Evolutionary conservation across 92 coral and sea anemone species (phyloP).

Genomic region (Desmophyllum pertusum): DNA sequence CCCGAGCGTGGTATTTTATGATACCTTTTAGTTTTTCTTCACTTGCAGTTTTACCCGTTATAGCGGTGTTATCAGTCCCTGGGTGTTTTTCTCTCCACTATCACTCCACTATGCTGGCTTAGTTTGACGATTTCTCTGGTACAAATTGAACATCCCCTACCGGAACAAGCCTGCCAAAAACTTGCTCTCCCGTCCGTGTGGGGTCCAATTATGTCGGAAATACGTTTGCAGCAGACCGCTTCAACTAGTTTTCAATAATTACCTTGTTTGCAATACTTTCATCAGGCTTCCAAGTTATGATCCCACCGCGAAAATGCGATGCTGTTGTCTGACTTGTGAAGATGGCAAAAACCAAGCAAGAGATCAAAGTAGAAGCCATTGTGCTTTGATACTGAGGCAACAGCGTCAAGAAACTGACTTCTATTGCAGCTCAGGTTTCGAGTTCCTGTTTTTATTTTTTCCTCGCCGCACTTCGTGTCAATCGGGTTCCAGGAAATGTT

Average conservation of each 20-base stretch:
- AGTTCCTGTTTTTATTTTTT: neutral
- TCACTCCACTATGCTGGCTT: too few relatives aligned
- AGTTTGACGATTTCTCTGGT: too few relatives aligned
- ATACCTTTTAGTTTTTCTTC: too few relatives aligned
- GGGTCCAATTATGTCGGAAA: too few relatives aligned
- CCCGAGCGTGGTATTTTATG: too few relatives aligned
- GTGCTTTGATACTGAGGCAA: neutral
- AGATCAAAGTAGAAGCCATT: neutral
- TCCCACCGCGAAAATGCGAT: conserved; percentile 62
- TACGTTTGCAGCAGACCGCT: neutral
- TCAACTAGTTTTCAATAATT: neutral
- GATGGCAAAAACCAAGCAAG: neutral
- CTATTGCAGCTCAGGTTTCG: neutral
- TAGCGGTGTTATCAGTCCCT: too few relatives aligned
- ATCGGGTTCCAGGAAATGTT: neutral
- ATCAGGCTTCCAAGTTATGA: conserved; percentile 46
- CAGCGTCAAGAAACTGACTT: neutral
- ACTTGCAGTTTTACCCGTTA: too few relatives aligned
- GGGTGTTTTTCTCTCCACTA: too few relatives aligned
- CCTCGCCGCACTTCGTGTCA: too few relatives aligned
- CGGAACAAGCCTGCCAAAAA: neutral
- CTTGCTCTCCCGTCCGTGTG: neutral
- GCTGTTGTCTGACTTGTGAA: conserved; percentile 19
- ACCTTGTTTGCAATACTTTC: conserved; percentile 4
- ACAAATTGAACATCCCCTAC: too few relatives aligned